Base-by-base conservation (phyloP, 2,113 vertebrate genomes). In the Cercopithecus mona region DNA sequence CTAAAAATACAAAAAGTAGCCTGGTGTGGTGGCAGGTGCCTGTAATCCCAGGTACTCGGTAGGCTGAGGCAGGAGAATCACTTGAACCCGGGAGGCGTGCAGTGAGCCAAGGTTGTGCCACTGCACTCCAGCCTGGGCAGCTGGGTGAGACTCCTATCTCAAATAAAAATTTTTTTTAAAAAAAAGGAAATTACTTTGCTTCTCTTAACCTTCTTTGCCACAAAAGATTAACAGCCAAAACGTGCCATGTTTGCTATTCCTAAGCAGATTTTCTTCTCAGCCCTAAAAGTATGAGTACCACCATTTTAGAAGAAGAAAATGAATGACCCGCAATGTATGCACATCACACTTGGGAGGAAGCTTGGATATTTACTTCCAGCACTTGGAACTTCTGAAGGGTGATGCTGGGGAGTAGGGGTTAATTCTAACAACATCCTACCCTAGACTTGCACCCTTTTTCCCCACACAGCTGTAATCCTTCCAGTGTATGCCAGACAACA, bases 371-470 rank as follows among this genome's bases (percentile, higher is more conserved):
- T 50, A 35, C 30, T 38, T 94, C 55, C 3, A 32, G 6, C 35
- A 43, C 9, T 78, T 48, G 6, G 8, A 88, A 40, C 4, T 95
- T 84, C 43, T 32, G 32, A 70, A 35, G 17, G 43, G 8, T 10
- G 14, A 9, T 22, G 3, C 10, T 25, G 32, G 32, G 20, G 32
- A 64, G 6, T 17, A 32, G 14, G 50, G 3, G 27, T 38, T 43
- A 57, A 73, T 23, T 43, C 64, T 52, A 23, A 48, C 22, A n/a
- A 59, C 16, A 50, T 78, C 45, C 25, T 61, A 35, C 35, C 38
- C 8, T 23, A 9, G 13, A 13, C 22, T 75, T 10, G 0, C 38
- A 8, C 78, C 14, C 0, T 5, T 35, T 10, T 17, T 20, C n/a
- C 17, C 22, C 25, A 43, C n/a, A 64, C 22, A 22, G 3, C 43